Conservation (phyloP, 2,797 vertebrate species). For the Leptatherina wallacei region DNA sequence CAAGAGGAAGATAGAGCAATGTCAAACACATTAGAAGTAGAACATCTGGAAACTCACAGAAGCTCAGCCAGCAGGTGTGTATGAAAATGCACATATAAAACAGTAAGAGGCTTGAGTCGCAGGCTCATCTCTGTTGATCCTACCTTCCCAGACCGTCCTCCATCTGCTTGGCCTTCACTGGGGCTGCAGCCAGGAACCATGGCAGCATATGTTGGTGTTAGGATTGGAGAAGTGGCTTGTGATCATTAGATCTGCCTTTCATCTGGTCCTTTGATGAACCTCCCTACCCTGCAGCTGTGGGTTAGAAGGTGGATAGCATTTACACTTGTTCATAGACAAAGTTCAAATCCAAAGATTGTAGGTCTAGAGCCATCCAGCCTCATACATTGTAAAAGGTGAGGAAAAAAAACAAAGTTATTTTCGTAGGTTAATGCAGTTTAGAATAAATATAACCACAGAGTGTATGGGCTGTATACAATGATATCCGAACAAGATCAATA, state of each 20-base stretch:
- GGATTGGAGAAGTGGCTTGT: conserved; percentile 42
- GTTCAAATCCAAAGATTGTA: conserved; percentile 11
- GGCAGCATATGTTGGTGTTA: conserved; percentile 70
- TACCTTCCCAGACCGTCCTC: conserved; percentile 67
- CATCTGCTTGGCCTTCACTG: conserved; percentile 83
- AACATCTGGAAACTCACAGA: conserved; percentile 71
- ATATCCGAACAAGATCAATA: not conserved
- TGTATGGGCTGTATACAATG: not conserved
- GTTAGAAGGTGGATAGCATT: conserved; percentile 13
- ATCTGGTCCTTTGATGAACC: conserved; percentile 73
- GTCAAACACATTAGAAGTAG: conserved; percentile 44
- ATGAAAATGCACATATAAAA: conserved; percentile 77
- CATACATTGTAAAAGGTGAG: not conserved
- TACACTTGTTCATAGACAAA: conserved; percentile 6
- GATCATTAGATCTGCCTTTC: conserved; percentile 64
- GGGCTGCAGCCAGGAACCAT: conserved; percentile 51
- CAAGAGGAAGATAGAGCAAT: conserved; percentile 33
- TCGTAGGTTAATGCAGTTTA: no score
- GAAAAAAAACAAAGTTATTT: no score
- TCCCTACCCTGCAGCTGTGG: conserved; percentile 44
- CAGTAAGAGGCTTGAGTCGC: conserved; percentile 45
- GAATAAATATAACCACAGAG: no score
- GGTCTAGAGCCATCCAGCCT: not conserved
- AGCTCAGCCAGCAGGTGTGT: conserved; percentile 57
- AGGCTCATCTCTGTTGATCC: not conserved